phyloP scores from a whole-genome alignment of 1,140 invertebrate species.

The Goniozus legneri region DNA sequence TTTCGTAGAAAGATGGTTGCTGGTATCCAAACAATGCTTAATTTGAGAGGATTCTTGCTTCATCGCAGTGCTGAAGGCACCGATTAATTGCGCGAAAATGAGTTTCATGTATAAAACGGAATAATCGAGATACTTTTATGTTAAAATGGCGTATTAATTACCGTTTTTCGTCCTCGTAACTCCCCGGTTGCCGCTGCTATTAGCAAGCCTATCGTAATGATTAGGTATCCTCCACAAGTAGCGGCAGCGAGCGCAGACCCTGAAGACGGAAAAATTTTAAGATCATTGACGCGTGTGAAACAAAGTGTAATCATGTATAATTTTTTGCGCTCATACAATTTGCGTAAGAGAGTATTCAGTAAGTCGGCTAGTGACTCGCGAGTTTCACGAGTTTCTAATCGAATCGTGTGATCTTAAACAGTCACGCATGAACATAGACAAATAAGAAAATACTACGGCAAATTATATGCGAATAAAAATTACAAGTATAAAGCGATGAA shows the following conservation, averaged over 20 bases:
- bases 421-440: neutral
- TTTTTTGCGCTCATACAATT: constrained; percentile 5
- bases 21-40: constrained; percentile 6
- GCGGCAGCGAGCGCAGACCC: constrained; percentile 54
- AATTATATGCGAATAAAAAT: too few relatives aligned
- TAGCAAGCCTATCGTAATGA: constrained; percentile 66
- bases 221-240: constrained; percentile 63
- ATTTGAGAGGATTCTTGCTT: constrained; percentile 6
- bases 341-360: too few relatives aligned
- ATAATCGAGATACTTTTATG: constrained; percentile 1
- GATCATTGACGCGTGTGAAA: neutral
- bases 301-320: neutral
- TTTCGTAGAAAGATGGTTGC: neutral
- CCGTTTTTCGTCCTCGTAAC: constrained; percentile 60
- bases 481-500: neutral
- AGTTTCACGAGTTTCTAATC: too few relatives aligned
- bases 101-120: constrained; percentile 4
- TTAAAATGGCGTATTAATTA: constrained; percentile 38
- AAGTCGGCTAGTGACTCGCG: too few relatives aligned
- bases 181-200: constrained; percentile 64
- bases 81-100: constrained; percentile 1
- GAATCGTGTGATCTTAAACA: too few relatives aligned
- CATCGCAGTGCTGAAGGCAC: neutral
- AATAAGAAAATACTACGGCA: neutral
- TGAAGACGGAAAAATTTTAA: too few relatives aligned